Percentiles rank a stretch among this genome's conserved stretches.
Conservation (phyloP, 1,140 invertebrate genomes). For the Ylistrum balloti region DNA sequence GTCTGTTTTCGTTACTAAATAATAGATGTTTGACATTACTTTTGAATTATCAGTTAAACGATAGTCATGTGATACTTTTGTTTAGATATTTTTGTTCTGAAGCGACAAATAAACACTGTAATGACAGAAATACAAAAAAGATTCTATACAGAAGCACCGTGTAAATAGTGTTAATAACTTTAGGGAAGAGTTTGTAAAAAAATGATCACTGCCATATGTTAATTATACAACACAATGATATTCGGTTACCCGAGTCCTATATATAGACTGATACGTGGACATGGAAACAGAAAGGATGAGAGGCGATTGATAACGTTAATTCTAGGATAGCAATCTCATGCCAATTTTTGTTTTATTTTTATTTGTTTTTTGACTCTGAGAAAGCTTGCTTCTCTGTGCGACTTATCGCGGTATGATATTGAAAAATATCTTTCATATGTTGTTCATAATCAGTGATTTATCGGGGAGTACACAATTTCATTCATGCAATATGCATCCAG, state of each 20-base stretch:
- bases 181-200: not conserved
- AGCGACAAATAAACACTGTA: no score
- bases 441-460: not conserved
- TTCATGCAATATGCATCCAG: conserved; percentile 12
- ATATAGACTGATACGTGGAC: not conserved
- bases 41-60: no score
- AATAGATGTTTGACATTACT: no score
- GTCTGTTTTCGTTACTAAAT: no score
- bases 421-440: not conserved
- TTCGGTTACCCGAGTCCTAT: not conserved
- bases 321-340: conserved; percentile 29
- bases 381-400: not conserved
- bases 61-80: no score
- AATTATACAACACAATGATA: not conserved
- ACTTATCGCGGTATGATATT: conserved; percentile 3
- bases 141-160: not conserved
- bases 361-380: conserved; percentile 27
- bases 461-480: not conserved
- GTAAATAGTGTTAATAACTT: not conserved
- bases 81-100: no score
- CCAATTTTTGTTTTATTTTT: conserved; percentile 36
- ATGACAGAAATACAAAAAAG: no score
- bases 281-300: not conserved
- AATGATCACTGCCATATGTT: not conserved
- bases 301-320: not conserved